Conservation (phyloP, 2,113 vertebrate genomes). For the Cynocephalus volans region DNA sequence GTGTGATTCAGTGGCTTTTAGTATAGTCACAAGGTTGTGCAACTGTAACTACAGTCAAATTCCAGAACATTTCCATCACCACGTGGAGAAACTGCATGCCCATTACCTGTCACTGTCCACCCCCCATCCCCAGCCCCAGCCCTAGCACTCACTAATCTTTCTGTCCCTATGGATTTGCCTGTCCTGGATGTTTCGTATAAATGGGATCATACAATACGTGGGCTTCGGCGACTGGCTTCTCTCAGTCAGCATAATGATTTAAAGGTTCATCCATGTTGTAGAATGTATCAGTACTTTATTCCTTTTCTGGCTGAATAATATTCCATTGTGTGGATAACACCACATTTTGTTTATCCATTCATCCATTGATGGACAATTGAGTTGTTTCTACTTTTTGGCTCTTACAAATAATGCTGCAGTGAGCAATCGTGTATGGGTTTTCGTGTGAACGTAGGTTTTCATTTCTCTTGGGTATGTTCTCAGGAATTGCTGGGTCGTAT, state of each 20-base stretch:
- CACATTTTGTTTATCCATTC: not conserved
- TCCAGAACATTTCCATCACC: not conserved
- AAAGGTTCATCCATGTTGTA: not conserved
- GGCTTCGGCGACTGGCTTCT: not conserved
- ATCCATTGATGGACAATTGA: not conserved
- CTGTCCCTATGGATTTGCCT: not conserved
- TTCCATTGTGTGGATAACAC: not conserved
- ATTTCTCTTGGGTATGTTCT: not conserved
- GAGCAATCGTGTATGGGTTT: not conserved
- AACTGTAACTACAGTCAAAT: not conserved
- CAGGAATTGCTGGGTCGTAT: not conserved
- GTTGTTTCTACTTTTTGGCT: not conserved
- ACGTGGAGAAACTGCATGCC: not conserved
- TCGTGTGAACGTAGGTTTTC: not conserved
- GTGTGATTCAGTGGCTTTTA: not conserved
- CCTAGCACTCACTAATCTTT: not conserved
- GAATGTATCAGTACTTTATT: not conserved
- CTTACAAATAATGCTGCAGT: not conserved
- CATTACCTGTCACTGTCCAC: not conserved
- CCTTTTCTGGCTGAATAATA: not conserved
- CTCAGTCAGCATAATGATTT: not conserved
- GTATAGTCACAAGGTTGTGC: not conserved
- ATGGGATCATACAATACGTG: not conserved
- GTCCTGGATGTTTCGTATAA: slow-evolving; percentile 1
- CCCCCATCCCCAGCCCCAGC: too few species aligned